These are phyloP conservation scores for Macrotis lagotis DNA, from an alignment of 2,113 vertebrate genomes.

Conservation along the genomic window DNA sequence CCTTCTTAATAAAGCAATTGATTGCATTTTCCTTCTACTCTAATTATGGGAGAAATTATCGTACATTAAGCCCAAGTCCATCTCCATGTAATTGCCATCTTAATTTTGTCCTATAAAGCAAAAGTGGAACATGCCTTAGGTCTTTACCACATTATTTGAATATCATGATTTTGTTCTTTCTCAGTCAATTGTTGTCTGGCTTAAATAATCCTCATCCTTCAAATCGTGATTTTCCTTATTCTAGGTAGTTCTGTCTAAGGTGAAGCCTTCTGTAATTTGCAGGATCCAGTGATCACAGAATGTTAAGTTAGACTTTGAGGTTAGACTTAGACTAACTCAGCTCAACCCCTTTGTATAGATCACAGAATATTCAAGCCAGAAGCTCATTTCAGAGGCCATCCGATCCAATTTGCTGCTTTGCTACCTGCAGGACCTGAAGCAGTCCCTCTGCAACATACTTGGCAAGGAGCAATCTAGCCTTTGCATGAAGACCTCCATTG, in stretches of 20 bases:
- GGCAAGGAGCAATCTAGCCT: background rate
- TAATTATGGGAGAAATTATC: background rate
- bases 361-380: background rate
- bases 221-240: background rate
- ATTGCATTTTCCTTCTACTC: background rate
- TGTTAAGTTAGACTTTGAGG: background rate
- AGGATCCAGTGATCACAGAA: background rate
- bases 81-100: background rate
- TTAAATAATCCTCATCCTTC: background rate
- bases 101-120: background rate
- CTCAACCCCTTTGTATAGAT: background rate
- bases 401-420: background rate
- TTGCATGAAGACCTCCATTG: background rate
- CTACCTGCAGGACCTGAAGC: background rate
- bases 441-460: background rate
- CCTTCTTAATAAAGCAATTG: background rate
- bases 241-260: background rate
- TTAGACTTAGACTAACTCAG: background rate
- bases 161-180: background rate
- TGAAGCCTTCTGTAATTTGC: background rate
- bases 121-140: background rate
- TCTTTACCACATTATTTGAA: background rate
- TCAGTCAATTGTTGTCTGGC: background rate
- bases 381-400: background rate
- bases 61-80: background rate